Evolutionary conservation across 2,797 vertebrate species (phyloP).

Genomic region (Capromys pilorides): DNA sequence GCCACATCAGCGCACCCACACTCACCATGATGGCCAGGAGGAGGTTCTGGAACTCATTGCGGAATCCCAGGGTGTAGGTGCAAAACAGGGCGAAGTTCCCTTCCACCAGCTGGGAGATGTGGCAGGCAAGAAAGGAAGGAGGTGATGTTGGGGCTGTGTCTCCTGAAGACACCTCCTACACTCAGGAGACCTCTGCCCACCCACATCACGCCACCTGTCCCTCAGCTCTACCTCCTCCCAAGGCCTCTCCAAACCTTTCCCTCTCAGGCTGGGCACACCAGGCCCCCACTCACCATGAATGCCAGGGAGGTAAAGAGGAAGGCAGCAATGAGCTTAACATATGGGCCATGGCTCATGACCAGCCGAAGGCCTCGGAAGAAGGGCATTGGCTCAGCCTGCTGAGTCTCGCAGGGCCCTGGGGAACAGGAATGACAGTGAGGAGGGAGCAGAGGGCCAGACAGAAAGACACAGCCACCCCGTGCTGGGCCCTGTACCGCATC

Average conservation of each 20-base stretch:
- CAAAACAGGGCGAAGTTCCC: conserved; percentile 98
- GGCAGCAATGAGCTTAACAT: conserved; percentile 92
- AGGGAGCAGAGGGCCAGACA: conserved; percentile 17
- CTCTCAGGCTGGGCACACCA: rapidly evolving
- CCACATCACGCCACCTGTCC: not conserved
- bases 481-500: not conserved
- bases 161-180: not conserved
- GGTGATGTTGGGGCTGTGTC: not conserved
- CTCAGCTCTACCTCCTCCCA: rapidly evolving
- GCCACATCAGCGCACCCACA: not conserved
- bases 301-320: conserved; percentile 97
- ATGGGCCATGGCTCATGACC: conserved; percentile 92
- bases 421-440: conserved; percentile 68
- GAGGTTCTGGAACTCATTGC: conserved; percentile 94
- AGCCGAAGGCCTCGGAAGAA: conserved; percentile 91
- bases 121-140: not conserved
- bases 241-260: not conserved
- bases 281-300: conserved; percentile 91
- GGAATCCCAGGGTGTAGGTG: conserved; percentile 92
- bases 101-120: conserved; percentile 90
- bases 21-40: conserved; percentile 97
- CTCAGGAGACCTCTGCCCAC: not conserved
- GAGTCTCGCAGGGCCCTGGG: conserved; percentile 85
- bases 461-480: not conserved
- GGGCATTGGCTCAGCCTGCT: conserved; percentile 85